A percentile compares a stretch with the other conserved stretches of the same genome.
phyloP scores from a whole-genome alignment of 1,140 invertebrate genomes.

The Eriocheir sinensis region DNA sequence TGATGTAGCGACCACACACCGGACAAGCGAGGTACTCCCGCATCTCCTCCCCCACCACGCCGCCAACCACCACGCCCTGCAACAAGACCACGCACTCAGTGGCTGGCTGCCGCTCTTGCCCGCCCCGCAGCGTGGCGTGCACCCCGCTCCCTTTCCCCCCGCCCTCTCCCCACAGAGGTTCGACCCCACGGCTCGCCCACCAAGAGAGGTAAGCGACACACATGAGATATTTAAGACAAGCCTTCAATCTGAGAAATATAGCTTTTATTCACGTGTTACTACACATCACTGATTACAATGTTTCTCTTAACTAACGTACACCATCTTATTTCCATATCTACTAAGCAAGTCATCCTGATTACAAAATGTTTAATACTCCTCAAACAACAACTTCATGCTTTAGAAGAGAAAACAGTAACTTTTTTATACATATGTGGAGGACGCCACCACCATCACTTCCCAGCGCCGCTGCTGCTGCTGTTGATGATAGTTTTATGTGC shows the following conservation, averaged over 20 bases:
- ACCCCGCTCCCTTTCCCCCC: background rate
- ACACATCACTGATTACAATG: conserved; percentile 42
- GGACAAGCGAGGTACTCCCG: conserved; percentile 73
- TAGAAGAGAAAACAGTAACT: background rate
- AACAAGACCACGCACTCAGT: conserved; percentile 67
- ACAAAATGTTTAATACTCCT: conserved; percentile 3
- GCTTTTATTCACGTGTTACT: conserved; percentile 59
- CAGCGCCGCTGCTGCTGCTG: background rate
- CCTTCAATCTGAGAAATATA: conserved; percentile 32
- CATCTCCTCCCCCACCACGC: conserved; percentile 52
- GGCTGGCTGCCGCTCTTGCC: conserved; percentile 4
- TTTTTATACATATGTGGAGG: background rate
- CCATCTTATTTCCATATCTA: background rate
- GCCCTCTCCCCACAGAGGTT: background rate
- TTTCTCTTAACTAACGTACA: conserved; percentile 29
- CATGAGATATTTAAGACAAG: background rate
- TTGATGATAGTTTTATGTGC: background rate
- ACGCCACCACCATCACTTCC: too few relatives aligned
- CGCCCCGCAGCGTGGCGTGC: background rate
- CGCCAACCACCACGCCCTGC: conserved; percentile 57
- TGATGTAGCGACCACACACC: conserved; percentile 75
- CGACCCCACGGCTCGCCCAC: background rate
- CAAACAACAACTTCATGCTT: background rate
- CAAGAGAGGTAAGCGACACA: background rate
- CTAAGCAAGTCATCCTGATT: background rate